These are phyloP conservation scores for Enteromius unitaeniatus DNA, from an alignment of 2,797 vertebrate genomes.

Conservation along the genomic window DNA sequence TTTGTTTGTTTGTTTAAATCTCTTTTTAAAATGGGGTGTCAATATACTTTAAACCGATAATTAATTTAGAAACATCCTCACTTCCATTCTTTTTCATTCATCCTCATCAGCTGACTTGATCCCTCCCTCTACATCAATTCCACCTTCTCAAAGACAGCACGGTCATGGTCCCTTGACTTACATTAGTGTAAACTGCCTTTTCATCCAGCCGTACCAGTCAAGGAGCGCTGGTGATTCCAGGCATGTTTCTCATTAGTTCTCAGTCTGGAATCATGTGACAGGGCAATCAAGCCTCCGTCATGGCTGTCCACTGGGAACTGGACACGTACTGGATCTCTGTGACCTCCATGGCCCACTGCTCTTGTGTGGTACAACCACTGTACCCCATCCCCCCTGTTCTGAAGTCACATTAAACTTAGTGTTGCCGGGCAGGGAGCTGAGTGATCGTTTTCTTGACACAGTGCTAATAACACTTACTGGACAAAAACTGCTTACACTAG, in stretches of 20 bases:
- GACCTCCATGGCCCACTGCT: conserved; percentile 20
- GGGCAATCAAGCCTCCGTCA: conserved; percentile 29
- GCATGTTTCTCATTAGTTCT: conserved; percentile 44
- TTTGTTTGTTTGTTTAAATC: not conserved
- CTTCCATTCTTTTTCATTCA: not conserved
- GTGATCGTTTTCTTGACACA: conserved; percentile 58
- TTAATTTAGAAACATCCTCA: not conserved
- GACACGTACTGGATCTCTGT: not conserved
- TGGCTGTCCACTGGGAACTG: conserved; percentile 34
- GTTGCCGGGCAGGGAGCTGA: conserved; percentile 53
- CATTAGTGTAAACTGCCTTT: conserved; percentile 37
- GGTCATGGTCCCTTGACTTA: conserved; percentile 32
- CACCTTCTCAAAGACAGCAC: conserved; percentile 3
- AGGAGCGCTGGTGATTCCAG: conserved; percentile 2
- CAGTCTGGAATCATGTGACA: conserved; percentile 21
- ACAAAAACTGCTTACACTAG: conserved; percentile 58
- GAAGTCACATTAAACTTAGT: conserved; percentile 34
- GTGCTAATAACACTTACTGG: conserved; percentile 65
- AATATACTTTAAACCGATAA: not conserved
- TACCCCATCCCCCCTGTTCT: not conserved
- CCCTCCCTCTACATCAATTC: not conserved
- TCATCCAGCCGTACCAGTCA: conserved; percentile 24
- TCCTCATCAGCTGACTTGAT: not conserved
- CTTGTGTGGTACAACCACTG: not conserved
- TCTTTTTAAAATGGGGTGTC: not conserved